Evolutionary conservation across 2,797 vertebrate species (phyloP).

Genomic region (Protonibea diacanthus): DNA sequence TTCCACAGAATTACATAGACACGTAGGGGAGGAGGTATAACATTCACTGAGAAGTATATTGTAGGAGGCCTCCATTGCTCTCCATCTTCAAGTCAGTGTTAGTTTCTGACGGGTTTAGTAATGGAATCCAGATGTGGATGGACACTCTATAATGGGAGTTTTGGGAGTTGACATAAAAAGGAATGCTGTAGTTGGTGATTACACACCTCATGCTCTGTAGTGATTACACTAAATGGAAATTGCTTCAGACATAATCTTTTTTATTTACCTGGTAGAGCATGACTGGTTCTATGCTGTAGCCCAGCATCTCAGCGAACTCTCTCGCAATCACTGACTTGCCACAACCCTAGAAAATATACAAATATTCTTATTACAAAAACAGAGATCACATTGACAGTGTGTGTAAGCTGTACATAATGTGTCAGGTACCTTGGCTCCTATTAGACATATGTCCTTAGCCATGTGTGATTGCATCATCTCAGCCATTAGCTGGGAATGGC

Average conservation of each 20-base stretch:
- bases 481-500: constrained; percentile 91
- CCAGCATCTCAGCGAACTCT: constrained; percentile 93
- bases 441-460: constrained; percentile 96
- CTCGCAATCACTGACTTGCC: constrained; percentile 94
- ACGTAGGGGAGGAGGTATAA: not conserved
- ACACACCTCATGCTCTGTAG: not conserved
- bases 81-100: not conserved
- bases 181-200: not conserved
- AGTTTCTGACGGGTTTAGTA: constrained; percentile 4
- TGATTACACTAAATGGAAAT: not conserved
- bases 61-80: not conserved
- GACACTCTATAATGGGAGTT: not conserved
- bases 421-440: constrained; percentile 92
- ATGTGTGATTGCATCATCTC: constrained; percentile 98
- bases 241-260: not conserved
- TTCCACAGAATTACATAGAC: constrained; percentile 31
- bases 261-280: constrained; percentile 96
- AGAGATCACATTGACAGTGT: not conserved
- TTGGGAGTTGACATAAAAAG: constrained; percentile 3
- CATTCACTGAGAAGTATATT: not conserved
- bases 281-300: constrained; percentile 92
- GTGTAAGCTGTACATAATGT: not conserved
- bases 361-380: not conserved
- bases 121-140: constrained; percentile 31
- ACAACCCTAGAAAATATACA: constrained; percentile 88